A percentile compares a stretch with the other conserved stretches of the same genome.
Conservation (phyloP, 2,888 invertebrate species). For the Drosophila pullipes region DNA sequence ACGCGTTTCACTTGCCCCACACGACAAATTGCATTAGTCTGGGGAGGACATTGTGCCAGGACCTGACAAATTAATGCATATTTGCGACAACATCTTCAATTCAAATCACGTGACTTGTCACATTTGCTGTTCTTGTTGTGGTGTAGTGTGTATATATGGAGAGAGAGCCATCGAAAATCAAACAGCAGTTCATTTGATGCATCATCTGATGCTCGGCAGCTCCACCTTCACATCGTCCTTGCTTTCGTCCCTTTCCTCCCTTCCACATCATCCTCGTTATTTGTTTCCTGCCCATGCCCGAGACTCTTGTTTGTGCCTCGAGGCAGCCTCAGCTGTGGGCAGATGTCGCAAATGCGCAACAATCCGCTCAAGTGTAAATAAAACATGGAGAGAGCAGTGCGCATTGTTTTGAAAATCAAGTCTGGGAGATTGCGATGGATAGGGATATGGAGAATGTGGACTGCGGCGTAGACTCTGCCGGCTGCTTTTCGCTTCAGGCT, state of each 20-base stretch:
- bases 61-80: slow-evolving; percentile 74
- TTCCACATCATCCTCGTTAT: slow-evolving; percentile 10
- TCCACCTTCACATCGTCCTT: not conserved
- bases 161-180: slow-evolving; percentile 65
- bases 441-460: slow-evolving; percentile 10
- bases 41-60: slow-evolving; percentile 42
- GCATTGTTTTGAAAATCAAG: slow-evolving; percentile 13
- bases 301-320: slow-evolving; percentile 33
- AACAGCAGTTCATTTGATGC: slow-evolving; percentile 67
- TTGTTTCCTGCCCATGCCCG: slow-evolving; percentile 10
- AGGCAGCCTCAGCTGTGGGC: not conserved
- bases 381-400: slow-evolving; percentile 49
- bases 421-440: slow-evolving; percentile 22
- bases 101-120: slow-evolving; percentile 75
- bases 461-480: not conserved
- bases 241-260: not conserved
- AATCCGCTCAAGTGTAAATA: slow-evolving; percentile 82
- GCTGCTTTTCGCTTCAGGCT: slow-evolving; percentile 1
- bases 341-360: slow-evolving; percentile 76
- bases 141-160: not conserved
- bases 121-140: slow-evolving; percentile 24
- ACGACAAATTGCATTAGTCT: slow-evolving; percentile 62
- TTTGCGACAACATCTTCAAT: slow-evolving; percentile 72
- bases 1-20: slow-evolving; percentile 50
- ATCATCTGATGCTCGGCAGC: slow-evolving; percentile 44